Percentiles rank a stretch among this genome's conserved stretches.
phyloP scores from a whole-genome alignment of 2,113 vertebrate species.

The Dissostichus mawsoni region DNA sequence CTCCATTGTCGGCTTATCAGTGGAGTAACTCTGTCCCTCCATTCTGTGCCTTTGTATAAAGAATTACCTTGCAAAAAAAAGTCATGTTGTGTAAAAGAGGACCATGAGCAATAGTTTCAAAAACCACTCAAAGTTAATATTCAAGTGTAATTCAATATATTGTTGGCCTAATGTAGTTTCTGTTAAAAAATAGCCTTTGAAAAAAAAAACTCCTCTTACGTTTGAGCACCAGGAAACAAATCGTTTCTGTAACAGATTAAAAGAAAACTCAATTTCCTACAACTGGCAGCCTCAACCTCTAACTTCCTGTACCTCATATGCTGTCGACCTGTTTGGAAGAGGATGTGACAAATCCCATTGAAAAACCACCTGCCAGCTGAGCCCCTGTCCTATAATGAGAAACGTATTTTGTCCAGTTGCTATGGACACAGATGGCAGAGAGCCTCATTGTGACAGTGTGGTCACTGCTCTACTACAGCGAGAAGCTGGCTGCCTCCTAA shows the following conservation, averaged over 20 bases:
- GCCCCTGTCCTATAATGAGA: constrained; percentile 61
- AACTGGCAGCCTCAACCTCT: constrained; percentile 10
- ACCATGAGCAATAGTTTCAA: background rate
- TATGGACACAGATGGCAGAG: constrained; percentile 58
- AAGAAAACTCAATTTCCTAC: background rate
- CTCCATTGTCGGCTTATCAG: too few relatives aligned
- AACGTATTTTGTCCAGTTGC: constrained; percentile 63
- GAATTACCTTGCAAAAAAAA: too few relatives aligned
- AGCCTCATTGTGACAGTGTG: constrained; percentile 32
- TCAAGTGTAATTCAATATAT: background rate
- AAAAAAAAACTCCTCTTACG: background rate
- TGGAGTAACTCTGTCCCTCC: too few relatives aligned
- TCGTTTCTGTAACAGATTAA: background rate
- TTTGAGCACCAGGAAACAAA: background rate
- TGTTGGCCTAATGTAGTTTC: background rate
- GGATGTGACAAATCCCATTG: constrained; percentile 48
- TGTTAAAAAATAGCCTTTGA: background rate
- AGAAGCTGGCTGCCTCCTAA: constrained; percentile 27
- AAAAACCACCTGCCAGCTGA: constrained; percentile 65
- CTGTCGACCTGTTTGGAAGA: constrained; percentile 28
- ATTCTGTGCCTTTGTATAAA: too few relatives aligned
- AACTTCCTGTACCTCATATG: constrained; percentile 2
- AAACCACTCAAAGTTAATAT: background rate
- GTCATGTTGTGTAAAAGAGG: too few relatives aligned
- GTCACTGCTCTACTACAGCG: constrained; percentile 38